Base-by-base conservation (phyloP, 2,888 invertebrate genomes). In the Troglohyphantes excavatus region DNA sequence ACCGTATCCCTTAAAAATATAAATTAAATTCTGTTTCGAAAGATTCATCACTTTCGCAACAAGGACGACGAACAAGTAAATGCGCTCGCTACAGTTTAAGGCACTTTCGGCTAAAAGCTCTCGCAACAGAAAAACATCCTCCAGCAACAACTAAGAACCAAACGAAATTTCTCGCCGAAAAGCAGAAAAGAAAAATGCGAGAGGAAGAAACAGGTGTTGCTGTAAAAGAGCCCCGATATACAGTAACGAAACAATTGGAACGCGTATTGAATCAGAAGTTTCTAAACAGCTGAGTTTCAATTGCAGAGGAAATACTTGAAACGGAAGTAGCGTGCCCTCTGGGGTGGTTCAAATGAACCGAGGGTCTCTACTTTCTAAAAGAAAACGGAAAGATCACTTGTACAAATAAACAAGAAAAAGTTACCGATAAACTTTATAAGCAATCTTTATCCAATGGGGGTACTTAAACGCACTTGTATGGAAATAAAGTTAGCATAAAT, bases 221-320 rank as follows among this genome's bases (percentile, higher is more conserved):
- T 26, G 17, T 27, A 26, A 72, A 26, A 53, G 72, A n/a, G 46
- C 39, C 72, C 26, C 43, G 26, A 72, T 72, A 72, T 46, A 53
- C 26, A 39, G 72, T 43, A 72, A 72, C 27, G 46, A 72, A 72
- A 46, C 72, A 72, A 72, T 72, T 46, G 72, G 43, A 46, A 23
- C 72, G 13, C 26, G 72, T 27, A 46, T 46, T 26, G 72, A 72
- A 72, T 72, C 72, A 72, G 27, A 72, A 72, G 72, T 72, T 72
- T 72, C 72, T 46, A 70, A 72, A 72, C 72, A 72, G 39, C 53
- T 53, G 53, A 53, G 53, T 72, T 46, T 72, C 72, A 72, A 46
- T 46, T 46, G 46, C 33, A 43, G 70, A 23, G 43, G 70, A 70
- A 70, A 70, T 33, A 70, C 39, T 27, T 23, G 72, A 72, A 70